A percentile compares a stretch with the other conserved stretches of the same genome.
Evolutionary conservation across 2,888 invertebrate species (phyloP).

Genomic region (Agrotis clavis): DNA sequence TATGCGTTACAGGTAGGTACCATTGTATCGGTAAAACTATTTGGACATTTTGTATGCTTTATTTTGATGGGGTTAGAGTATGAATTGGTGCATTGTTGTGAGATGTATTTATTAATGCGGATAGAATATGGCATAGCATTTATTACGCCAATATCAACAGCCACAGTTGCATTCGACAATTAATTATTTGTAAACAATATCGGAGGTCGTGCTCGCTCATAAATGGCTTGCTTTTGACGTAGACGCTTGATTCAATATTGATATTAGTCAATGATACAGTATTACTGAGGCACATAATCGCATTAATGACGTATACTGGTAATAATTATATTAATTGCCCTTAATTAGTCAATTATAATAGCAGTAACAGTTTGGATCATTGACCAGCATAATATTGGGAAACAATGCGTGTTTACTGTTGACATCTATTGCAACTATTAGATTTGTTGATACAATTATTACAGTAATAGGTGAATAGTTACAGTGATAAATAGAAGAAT

Average conservation of each 20-base stretch:
- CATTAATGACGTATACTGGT: conserved; percentile 53
- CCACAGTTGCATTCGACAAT: conserved; percentile 88
- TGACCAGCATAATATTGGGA: conserved; percentile 41
- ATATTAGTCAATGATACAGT: conserved; percentile 66
- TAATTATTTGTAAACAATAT: conserved; percentile 90
- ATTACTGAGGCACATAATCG: conserved; percentile 55
- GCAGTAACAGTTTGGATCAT: conserved; percentile 33
- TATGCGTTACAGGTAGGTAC: conserved; percentile 49
- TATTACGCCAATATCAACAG: conserved; percentile 87
- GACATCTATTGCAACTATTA: neutral
- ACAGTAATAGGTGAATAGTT: neutral
- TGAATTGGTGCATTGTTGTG: conserved; percentile 55
- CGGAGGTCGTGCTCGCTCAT: conserved; percentile 80
- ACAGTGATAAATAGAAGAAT: too few species aligned
- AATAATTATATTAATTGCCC: conserved; percentile 61
- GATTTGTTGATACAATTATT: neutral
- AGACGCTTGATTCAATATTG: conserved; percentile 73
- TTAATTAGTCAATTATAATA: conserved; percentile 49
- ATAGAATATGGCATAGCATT: conserved; percentile 84
- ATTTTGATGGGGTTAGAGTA: conserved; percentile 57
- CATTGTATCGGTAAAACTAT: conserved; percentile 43
- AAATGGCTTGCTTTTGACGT: conserved; percentile 75
- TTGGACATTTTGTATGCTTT: conserved; percentile 59
- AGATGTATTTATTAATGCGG: conserved; percentile 78
- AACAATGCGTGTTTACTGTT: conserved; percentile 17